These are phyloP conservation scores for Drosophila pseudoobscura DNA, from an alignment of 1,140 invertebrate genomes.

Conservation along the genomic window DNA sequence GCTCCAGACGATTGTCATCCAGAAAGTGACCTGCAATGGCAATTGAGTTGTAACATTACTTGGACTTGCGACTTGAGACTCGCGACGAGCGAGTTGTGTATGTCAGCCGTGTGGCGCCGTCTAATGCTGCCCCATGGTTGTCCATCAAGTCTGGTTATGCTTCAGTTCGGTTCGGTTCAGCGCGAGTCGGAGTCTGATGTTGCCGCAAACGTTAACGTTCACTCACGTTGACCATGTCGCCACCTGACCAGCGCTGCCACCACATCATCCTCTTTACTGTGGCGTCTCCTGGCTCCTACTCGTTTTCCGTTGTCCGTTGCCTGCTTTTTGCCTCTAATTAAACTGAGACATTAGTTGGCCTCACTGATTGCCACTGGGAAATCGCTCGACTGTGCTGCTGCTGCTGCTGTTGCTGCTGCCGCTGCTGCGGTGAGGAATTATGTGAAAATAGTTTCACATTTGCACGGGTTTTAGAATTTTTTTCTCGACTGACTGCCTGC, in stretches of 20 bases:
- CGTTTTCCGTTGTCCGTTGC: constrained; percentile 4
- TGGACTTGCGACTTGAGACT: no score
- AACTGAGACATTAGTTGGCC: constrained; percentile 68
- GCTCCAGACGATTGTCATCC: constrained; percentile 82
- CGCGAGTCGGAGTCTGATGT: constrained; percentile 35
- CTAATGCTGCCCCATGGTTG: constrained; percentile 71
- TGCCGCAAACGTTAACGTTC: constrained; percentile 62
- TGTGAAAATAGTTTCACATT: constrained; percentile 78
- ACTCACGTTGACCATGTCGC: constrained; percentile 63
- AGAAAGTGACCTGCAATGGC: constrained; percentile 80
- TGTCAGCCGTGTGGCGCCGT: constrained; percentile 62
- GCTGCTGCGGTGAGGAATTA: constrained; percentile 40
- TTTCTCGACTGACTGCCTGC: constrained; percentile 22
- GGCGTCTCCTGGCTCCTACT: constrained; percentile 19
- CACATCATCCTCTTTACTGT: no score
- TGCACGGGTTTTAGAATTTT: constrained; percentile 44
- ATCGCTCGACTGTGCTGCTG: constrained; percentile 56
- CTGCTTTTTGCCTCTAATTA: constrained; percentile 63
- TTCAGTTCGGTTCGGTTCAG: constrained; percentile 36
- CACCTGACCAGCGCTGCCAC: constrained; percentile 29
- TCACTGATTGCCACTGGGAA: constrained; percentile 77
- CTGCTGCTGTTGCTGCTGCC: not conserved
- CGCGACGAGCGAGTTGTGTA: constrained; percentile 35
- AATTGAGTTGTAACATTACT: constrained; percentile 74
- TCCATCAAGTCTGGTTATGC: constrained; percentile 47